Conservation (phyloP, 1,140 invertebrate genomes). For the Lepidostoma basale region DNA sequence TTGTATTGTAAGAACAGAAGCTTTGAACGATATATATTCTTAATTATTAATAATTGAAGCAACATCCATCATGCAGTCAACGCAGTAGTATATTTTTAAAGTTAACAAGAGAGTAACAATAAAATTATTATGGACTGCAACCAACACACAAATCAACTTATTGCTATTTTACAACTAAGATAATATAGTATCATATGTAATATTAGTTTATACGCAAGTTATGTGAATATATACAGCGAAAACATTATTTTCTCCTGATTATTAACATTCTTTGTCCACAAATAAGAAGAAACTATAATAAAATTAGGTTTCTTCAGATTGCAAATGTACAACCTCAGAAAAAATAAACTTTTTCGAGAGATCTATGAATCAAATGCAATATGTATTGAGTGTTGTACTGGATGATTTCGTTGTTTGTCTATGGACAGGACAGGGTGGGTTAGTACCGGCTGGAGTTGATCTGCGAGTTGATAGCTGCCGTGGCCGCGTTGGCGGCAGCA, state of each 20-base stretch:
- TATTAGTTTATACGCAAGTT: not conserved
- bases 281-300: not conserved
- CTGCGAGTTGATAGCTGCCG: constrained; percentile 79
- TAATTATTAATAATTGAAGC: constrained; percentile 21
- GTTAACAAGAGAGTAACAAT: constrained; percentile 9
- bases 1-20: too few relatives aligned
- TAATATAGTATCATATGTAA: not conserved
- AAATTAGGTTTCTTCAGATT: not conserved
- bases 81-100: constrained; percentile 6
- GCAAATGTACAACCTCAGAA: not conserved
- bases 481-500: constrained; percentile 84
- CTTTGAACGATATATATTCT: too few relatives aligned
- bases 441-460: constrained; percentile 50
- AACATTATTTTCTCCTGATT: not conserved
- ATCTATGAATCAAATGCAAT: not conserved
- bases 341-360: not conserved
- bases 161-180: constrained; percentile 11
- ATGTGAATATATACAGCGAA: not conserved
- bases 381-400: not conserved
- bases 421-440: constrained; percentile 1
- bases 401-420: constrained; percentile 5
- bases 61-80: constrained; percentile 13
- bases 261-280: not conserved
- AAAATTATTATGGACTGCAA: constrained; percentile 7
- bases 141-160: constrained; percentile 14